Base-by-base conservation (phyloP, 2,888 invertebrate species). In the Ctenicera cuprea region DNA sequence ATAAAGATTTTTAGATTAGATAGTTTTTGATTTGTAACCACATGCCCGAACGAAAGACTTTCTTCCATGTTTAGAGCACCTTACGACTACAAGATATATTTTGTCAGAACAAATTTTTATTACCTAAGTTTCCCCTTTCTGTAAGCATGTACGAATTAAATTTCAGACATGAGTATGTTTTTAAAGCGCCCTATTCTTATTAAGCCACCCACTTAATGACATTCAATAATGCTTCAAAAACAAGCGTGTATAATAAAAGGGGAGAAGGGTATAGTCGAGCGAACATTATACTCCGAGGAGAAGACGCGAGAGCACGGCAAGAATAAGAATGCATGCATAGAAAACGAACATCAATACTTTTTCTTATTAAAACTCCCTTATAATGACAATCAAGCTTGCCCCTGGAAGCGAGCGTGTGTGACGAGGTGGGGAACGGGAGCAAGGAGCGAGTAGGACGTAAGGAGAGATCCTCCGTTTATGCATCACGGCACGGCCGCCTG, bases 331-430 rank as follows among this genome's bases (percentile, higher is more conserved):
- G 85, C 85, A 85, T 85, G 84, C 85, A 86, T 86, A 86, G 85
- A 86, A 86, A 86, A 79, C 85, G 86, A 86, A 86, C 86, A 86
- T 86, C 86, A 86, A 86, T 86, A 86, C 86, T 86, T 86, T 74
- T 85, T 85, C 86, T 86, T 86, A 86, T 86, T 86, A 86, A 86
- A 86, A 86, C 85, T 85, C 85, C 85, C 86, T 85, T 84, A 85
- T 86, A 86, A 86, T 86, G 85, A 86, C 85, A 86, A 86, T 85
- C 85, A 85, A 85, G 85, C 82, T 74, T 76, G 78, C 79, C 78
- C 78, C 78, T 77, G 81, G 84, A 83, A 83, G 83, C 82, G 83
- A 83, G 83, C 82, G 83, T 83, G 84, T 83, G 75, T 73, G 69
- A 76, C 70, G 72, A 72, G 69, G 70, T 62, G 71, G 70, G 66